phyloP scores from a whole-genome alignment of 1,140 invertebrate species.

The Euwallacea fornicatus region DNA sequence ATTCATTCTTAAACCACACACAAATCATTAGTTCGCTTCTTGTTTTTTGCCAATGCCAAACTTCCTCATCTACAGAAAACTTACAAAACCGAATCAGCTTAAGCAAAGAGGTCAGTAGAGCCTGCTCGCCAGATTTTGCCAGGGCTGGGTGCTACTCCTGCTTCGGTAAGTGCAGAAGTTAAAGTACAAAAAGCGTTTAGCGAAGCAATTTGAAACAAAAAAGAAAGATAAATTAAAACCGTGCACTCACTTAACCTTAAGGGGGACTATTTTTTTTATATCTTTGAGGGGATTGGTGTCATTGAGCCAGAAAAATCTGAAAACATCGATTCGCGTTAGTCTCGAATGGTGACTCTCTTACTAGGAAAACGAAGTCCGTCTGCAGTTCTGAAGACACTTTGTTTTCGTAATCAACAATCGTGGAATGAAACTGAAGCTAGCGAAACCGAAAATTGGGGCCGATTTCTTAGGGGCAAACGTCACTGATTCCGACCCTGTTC shows the following conservation, averaged over 20 bases:
- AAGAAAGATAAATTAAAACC: slow-evolving; percentile 45
- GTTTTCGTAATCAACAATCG: too few species aligned
- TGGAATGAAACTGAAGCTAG: too few species aligned
- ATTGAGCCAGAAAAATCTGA: slow-evolving; percentile 54
- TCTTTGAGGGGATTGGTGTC: slow-evolving; percentile 50
- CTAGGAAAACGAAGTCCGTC: too few species aligned
- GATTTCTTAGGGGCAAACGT: too few species aligned
- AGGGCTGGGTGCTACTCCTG: slow-evolving; percentile 46
- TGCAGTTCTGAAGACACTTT: too few species aligned
- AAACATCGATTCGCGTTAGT: slow-evolving; percentile 25
- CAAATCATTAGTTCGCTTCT: too few species aligned
- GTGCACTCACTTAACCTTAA: slow-evolving; percentile 50
- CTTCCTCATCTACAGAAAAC: slow-evolving; percentile 1
- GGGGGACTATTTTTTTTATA: slow-evolving; percentile 36
- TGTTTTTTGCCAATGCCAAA: neutral
- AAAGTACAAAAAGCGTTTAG: slow-evolving; percentile 41
- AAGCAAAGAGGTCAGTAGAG: slow-evolving; percentile 53
- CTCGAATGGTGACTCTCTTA: too few species aligned
- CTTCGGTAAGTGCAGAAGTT: slow-evolving; percentile 41
- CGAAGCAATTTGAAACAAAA: slow-evolving; percentile 48
- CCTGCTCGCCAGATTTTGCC: slow-evolving; percentile 52
- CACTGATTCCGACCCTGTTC: too few species aligned
- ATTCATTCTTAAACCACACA: too few species aligned
- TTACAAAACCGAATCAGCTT: slow-evolving; percentile 29
- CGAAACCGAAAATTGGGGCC: too few species aligned